Conservation (phyloP, 2,797 vertebrate genomes). For the Erethizon dorsatum region DNA sequence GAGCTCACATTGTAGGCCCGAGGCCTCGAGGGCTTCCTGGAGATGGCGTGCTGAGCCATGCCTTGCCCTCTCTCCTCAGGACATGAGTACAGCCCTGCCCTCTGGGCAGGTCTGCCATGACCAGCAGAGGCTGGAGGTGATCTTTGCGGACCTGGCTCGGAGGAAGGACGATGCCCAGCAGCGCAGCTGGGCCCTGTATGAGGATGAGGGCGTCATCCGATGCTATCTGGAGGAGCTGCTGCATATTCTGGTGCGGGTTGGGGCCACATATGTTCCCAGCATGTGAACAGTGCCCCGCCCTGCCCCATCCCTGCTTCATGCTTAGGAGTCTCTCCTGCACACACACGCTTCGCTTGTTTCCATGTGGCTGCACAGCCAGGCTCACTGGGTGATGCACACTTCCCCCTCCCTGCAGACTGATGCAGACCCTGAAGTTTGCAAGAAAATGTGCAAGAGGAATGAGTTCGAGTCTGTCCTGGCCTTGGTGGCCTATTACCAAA, state of each 20-base stretch:
- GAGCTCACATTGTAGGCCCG: neutral
- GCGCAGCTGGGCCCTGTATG: constrained; percentile 98
- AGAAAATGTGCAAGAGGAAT: constrained; percentile 97
- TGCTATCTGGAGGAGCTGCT: constrained; percentile 98
- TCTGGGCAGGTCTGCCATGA: constrained; percentile 98
- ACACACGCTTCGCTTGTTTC: fast-evolving
- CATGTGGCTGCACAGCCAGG: fast-evolving
- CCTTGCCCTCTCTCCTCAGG: constrained; percentile 87
- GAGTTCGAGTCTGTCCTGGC: constrained; percentile 95
- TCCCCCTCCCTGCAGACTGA: constrained; percentile 92
- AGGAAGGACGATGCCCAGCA: constrained; percentile 98
- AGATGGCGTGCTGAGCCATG: neutral
- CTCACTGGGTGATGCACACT: neutral
- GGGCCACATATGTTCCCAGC: too few relatives aligned
- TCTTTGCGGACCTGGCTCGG: constrained; percentile 95
- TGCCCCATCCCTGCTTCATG: fast-evolving
- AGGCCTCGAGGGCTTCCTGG: neutral
- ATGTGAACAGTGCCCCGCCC: neutral
- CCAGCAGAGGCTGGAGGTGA: constrained; percentile 97
- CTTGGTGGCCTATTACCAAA: constrained; percentile 98
- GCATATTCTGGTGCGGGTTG: constrained; percentile 94
- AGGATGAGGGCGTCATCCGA: constrained; percentile 96
- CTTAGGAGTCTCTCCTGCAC: neutral
- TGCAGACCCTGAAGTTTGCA: constrained; percentile 98
- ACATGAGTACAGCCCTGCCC: constrained; percentile 93